These are phyloP conservation scores for Acipenser transmontanus DNA, from an alignment of 2,797 vertebrate genomes.

Conservation along the genomic window DNA sequence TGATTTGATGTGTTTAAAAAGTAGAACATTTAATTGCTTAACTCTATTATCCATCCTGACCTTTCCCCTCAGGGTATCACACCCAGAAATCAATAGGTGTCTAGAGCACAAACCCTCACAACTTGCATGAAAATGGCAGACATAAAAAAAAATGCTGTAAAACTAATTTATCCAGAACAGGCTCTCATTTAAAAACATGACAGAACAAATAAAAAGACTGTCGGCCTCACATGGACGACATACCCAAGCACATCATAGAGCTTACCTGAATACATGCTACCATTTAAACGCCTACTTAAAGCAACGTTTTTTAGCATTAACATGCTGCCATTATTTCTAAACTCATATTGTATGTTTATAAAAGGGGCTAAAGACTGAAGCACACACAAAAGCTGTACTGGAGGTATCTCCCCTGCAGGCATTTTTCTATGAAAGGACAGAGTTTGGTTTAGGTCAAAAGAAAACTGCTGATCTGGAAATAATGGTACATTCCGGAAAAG, in stretches of 20 bases:
- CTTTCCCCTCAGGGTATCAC: too few species aligned
- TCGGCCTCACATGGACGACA: neutral
- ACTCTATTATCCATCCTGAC: too few species aligned
- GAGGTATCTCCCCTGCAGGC: constrained; percentile 29
- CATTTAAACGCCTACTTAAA: constrained; percentile 37
- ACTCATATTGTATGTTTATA: constrained; percentile 47
- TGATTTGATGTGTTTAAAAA: too few species aligned
- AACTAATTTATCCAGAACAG: too few species aligned
- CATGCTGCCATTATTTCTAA: constrained; percentile 42
- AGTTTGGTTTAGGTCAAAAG: constrained; percentile 66
- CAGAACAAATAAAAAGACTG: too few species aligned
- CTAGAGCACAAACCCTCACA: too few species aligned
- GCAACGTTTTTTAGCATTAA: constrained; percentile 52
- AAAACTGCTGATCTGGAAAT: constrained; percentile 67
- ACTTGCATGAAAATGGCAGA: too few species aligned
- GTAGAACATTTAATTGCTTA: too few species aligned
- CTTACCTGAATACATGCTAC: constrained; percentile 37
- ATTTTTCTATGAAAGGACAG: constrained; percentile 42
- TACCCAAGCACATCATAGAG: neutral
- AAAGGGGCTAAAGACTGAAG: constrained; percentile 41
- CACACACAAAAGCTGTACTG: constrained; percentile 39
- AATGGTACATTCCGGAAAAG: constrained; percentile 57
- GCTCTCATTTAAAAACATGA: too few species aligned
- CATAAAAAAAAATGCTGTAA: too few species aligned
- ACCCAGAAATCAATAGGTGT: too few species aligned